Percentiles rank a stretch among this genome's conserved stretches.
Evolutionary conservation across 2,888 invertebrate genomes (phyloP).

Genomic region (Isoperla grammatica): DNA sequence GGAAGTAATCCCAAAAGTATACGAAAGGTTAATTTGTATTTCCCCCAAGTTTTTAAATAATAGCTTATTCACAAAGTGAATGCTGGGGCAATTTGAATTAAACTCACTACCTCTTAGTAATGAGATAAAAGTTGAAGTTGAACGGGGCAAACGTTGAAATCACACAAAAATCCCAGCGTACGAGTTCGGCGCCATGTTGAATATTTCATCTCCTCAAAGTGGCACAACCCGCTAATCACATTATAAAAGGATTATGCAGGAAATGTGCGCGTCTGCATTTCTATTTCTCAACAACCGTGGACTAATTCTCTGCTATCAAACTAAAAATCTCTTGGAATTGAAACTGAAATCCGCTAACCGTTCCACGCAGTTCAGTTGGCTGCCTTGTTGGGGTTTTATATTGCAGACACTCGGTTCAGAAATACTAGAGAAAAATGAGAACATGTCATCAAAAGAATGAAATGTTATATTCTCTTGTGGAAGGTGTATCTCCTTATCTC

Average conservation of each 20-base stretch:
- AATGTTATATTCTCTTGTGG: no score
- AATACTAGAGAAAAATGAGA: no score
- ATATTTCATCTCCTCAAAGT: slow-evolving; percentile 16
- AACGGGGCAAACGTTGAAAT: slow-evolving; percentile 14
- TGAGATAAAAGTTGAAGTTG: slow-evolving; percentile 8
- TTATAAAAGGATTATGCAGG: slow-evolving; percentile 22
- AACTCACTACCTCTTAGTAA: slow-evolving; percentile 14
- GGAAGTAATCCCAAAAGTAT: no score
- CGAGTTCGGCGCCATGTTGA: not conserved
- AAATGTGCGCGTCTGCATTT: slow-evolving; percentile 18
- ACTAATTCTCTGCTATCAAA: slow-evolving; percentile 14
- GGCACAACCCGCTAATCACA: slow-evolving; percentile 20
- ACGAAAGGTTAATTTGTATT: no score
- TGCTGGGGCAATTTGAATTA: slow-evolving; percentile 2
- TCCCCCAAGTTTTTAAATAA: no score
- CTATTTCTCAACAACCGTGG: slow-evolving; percentile 15
- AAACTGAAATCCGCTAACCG: slow-evolving; percentile 15
- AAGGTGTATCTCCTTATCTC: no score
- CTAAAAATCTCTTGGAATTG: slow-evolving; percentile 19
- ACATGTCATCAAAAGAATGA: no score
- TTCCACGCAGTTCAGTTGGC: no score
- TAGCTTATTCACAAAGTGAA: no score
- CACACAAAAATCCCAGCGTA: slow-evolving; percentile 1
- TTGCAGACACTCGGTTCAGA: slow-evolving; percentile 2
- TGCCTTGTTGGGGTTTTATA: no score